Evolutionary conservation across 1,140 invertebrate species (phyloP).

Genomic region (Coboldia fuscipes): DNA sequence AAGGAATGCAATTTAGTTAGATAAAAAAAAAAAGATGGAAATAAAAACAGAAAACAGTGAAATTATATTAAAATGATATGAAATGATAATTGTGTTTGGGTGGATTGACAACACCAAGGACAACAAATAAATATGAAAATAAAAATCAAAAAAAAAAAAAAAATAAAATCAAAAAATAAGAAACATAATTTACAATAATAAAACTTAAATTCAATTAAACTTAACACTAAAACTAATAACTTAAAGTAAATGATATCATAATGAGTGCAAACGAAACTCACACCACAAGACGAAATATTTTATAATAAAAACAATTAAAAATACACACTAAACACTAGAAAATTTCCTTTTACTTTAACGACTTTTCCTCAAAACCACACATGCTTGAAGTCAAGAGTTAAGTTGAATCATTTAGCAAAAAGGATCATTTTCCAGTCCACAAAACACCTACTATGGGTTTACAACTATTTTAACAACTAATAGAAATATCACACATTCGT

Average conservation of each 20-base stretch:
- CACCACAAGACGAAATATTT: neutral
- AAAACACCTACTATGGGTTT: too few relatives aligned
- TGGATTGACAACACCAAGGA: constrained; percentile 7
- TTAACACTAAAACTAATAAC: constrained; percentile 3
- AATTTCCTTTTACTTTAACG: too few relatives aligned
- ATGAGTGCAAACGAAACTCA: neutral
- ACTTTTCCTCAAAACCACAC: too few relatives aligned
- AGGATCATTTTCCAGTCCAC: too few relatives aligned
- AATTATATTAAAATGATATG: constrained; percentile 7
- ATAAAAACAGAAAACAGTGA: constrained; percentile 8
- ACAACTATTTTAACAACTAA: too few relatives aligned
- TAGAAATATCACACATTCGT: too few relatives aligned
- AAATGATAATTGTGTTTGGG: constrained; percentile 7
- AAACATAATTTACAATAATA: constrained; percentile 3
- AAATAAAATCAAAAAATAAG: constrained; percentile 1
- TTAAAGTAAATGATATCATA: neutral
- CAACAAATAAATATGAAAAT: constrained; percentile 23
- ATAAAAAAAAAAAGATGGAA: constrained; percentile 9
- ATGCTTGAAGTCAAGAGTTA: too few relatives aligned
- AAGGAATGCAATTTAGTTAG: constrained; percentile 5
- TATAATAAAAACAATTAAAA: too few relatives aligned
- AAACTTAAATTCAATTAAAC: constrained; percentile 5
- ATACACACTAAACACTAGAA: too few relatives aligned
- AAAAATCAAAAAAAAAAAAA: constrained; percentile 20
- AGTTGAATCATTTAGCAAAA: too few relatives aligned